Evolutionary conservation across 1,140 invertebrate genomes (phyloP), one percentile per base, ranked within the genome.

Genomic region (Maconellicoccus hirsutus): DNA sequence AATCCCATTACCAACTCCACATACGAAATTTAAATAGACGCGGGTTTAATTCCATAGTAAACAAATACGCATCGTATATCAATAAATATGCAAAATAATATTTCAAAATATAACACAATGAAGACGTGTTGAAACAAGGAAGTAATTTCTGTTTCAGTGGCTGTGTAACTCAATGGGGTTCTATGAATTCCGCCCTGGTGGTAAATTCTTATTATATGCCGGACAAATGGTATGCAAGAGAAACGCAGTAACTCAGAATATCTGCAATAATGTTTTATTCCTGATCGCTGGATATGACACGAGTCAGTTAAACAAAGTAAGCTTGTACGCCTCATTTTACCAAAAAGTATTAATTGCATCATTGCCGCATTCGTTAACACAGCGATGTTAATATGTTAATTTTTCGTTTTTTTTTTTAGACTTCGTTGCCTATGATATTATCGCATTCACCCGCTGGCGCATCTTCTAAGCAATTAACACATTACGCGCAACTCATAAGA

Each of bases 401-500:
- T 26, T 12, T 39, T 59, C 69, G 14, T 59, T 16, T 59, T 33
- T 63, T 69, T 73, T 66, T 80, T 16, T 75, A 89, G 87, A 87
- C 86, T 26, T 81, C 88, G 76, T 72, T 93, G 0, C 87, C 90
- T 0, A 83, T 89, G 0, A 89, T 93, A 75, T 78, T 90, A 1
- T 84, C 85, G 12, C 89, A 96, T 78, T 86, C 86, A 2, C 94
- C 94, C 2, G 90, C 91, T 0, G 86, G 86, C 12, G 83, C 86
- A 1, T 87, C 86, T 1, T 82, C 82, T 0, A 78, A 81, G 72
- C 85, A 86, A 75, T 74, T 89, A 1, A 75, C 85, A 14, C 82
- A 84, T 74, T 83, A 79, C 70, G 81, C 80, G 14, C 83, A 84
- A 74, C 74, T 77, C 38, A 77, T 78, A 23, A 77, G 77, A 70